Conservation (phyloP, 2,797 vertebrate genomes). For the Fringilla coelebs region DNA sequence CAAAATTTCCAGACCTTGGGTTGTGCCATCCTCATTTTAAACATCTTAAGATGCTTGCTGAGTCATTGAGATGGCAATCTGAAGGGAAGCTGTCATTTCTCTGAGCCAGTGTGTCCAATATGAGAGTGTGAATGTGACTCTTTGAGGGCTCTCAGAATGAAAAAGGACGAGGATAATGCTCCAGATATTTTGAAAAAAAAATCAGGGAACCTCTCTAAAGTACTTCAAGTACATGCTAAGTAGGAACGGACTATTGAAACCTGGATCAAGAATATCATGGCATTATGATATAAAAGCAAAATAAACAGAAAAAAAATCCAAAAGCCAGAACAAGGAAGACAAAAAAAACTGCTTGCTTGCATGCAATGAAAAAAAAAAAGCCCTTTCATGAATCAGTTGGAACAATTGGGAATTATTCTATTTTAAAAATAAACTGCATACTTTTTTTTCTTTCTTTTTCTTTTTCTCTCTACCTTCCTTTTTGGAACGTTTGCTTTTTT, state of each 20-base stretch:
- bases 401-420: constrained; percentile 21
- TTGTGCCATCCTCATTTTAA: constrained; percentile 21
- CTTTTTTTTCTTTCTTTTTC: not conserved
- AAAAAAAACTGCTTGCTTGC: not conserved
- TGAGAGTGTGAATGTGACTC: not conserved
- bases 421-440: not conserved
- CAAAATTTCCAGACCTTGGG: not conserved
- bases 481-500: not conserved
- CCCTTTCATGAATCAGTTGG: constrained; percentile 13
- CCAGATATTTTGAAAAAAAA: not conserved
- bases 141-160: not conserved
- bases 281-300: not conserved
- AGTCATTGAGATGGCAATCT: constrained; percentile 21
- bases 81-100: not conserved
- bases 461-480: not conserved
- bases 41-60: constrained; percentile 16
- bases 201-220: not conserved
- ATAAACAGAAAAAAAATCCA: constrained; percentile 9
- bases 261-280: not conserved
- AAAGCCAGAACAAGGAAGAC: not conserved
- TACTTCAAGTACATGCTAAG: not conserved
- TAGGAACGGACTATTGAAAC: not conserved
- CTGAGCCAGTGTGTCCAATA: not conserved
- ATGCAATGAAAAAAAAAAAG: not conserved
- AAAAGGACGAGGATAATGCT: not conserved